Base-by-base conservation (phyloP, 1,140 invertebrate species). In the Zaprionus capensis region DNA sequence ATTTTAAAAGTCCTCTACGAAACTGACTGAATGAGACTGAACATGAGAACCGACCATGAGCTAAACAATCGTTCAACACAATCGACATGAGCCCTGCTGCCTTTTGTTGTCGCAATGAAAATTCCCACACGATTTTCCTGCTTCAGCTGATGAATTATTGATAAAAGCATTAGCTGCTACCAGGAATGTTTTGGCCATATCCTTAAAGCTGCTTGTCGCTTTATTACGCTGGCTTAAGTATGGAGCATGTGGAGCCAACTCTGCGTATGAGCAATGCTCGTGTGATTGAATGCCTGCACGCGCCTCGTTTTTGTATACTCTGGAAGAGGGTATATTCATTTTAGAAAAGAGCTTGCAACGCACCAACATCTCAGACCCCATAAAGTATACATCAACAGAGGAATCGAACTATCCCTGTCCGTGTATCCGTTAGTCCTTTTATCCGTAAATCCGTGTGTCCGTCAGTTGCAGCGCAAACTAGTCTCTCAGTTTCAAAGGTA, bases 221-320 rank as follows among this genome's bases (percentile, higher is more conserved):
- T 55, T 57, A 62, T 73, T 56, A 20, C 41, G n/a, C 38, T 12
- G 31, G 41, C 62, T 71, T 51, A 65, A 36, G 61, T 20, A n/a
- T 6, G 17, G 4, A 9, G 22, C 28, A 5, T 14, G 53, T 17
- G 61, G 11, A 51, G 44, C 11, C 64, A 59, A 71, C 77, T 73
- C n/a, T 62, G 77, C 77, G 77, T 73, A 80, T 80, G 81, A 71
- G 78, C 69, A 66, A 84, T 75, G 61, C 61, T 56, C 26, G 64
- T 59, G 51, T 56, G 53, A 70, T 70, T 61, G 64, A 57, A 70
- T 46, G 56, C 28, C 44, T 68, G 38, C 36, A 70, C 31, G 49
- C 53, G 26, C 34, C 53, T 26, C 46, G 38, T n/a, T 36, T 22
- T 31, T 11, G 26, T 11, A 31, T 31, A 31, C 28, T 6, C 28